phyloP scores from a whole-genome alignment of 2,797 vertebrate genomes.

The Ctenopoma kingsleyae region DNA sequence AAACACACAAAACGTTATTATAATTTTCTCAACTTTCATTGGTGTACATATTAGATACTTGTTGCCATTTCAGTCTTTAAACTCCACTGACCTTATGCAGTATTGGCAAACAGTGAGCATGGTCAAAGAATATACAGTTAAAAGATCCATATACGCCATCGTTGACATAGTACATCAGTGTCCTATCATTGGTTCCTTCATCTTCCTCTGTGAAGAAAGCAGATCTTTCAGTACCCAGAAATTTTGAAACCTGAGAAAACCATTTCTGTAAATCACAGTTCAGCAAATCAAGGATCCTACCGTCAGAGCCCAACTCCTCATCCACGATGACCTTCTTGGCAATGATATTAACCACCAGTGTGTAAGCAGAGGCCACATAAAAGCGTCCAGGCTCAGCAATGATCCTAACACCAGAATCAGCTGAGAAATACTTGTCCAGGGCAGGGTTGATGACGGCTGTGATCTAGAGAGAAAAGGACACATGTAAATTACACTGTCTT shows the following conservation, averaged over 20 bases:
- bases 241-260: not conserved
- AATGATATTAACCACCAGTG: slow-evolving; percentile 95
- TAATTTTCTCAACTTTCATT: not conserved
- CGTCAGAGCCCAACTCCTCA: slow-evolving; percentile 90
- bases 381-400: slow-evolving; percentile 96
- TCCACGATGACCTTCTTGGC: slow-evolving; percentile 94
- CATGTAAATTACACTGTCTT: not conserved
- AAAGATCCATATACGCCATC: slow-evolving; percentile 98
- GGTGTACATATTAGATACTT: not conserved
- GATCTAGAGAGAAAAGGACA: slow-evolving; percentile 81
- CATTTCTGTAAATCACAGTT: not conserved
- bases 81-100: slow-evolving; percentile 90
- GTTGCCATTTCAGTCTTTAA: not conserved
- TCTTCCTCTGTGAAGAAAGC: slow-evolving; percentile 87
- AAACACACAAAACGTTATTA: not conserved
- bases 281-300: slow-evolving; percentile 37
- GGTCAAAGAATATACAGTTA: slow-evolving; percentile 96
- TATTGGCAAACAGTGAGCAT: slow-evolving; percentile 91
- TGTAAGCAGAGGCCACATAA: slow-evolving; percentile 96
- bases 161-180: slow-evolving; percentile 98
- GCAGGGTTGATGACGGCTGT: slow-evolving; percentile 92
- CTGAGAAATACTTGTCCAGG: slow-evolving; percentile 95
- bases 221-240: not conserved
- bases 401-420: slow-evolving; percentile 87
- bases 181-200: slow-evolving; percentile 88